Evolutionary conservation across 2,888 invertebrate genomes (phyloP).

Genomic region (Mylabris sibirica): DNA sequence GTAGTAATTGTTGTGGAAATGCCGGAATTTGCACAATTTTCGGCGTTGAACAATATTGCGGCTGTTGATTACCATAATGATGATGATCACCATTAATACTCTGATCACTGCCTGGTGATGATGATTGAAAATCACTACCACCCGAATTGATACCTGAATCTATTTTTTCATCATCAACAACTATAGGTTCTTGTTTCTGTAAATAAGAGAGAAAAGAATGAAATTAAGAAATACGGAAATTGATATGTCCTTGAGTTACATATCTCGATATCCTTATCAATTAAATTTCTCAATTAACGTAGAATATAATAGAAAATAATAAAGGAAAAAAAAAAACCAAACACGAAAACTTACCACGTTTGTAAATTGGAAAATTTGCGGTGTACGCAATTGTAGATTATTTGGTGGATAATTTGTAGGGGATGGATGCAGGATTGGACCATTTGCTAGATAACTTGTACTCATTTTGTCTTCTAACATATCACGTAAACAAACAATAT

Average conservation of each 20-base stretch:
- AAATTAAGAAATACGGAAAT: background rate
- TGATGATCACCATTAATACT: constrained; percentile 36
- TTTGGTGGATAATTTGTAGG: background rate
- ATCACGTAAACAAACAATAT: background rate
- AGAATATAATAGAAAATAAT: background rate
- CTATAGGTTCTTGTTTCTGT: constrained; percentile 66
- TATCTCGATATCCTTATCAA: background rate
- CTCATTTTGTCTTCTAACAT: constrained; percentile 2
- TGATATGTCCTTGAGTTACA: background rate
- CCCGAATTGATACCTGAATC: constrained; percentile 70
- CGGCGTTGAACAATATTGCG: constrained; percentile 18
- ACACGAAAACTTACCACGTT: background rate
- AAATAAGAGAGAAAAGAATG: constrained; percentile 41
- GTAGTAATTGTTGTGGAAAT: constrained; percentile 27
- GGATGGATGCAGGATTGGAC: background rate
- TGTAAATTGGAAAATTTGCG: constrained; percentile 3
- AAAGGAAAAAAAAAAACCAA: background rate
- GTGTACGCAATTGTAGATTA: background rate
- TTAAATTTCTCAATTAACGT: background rate
- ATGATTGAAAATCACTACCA: constrained; percentile 67
- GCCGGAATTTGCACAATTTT: constrained; percentile 37
- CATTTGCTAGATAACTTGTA: background rate
- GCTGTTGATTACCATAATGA: constrained; percentile 15
- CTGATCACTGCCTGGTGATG: constrained; percentile 67
- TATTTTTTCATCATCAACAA: constrained; percentile 60